Evolutionary conservation across 2,888 invertebrate species (phyloP).

Genomic region (Crematogaster levior): DNA sequence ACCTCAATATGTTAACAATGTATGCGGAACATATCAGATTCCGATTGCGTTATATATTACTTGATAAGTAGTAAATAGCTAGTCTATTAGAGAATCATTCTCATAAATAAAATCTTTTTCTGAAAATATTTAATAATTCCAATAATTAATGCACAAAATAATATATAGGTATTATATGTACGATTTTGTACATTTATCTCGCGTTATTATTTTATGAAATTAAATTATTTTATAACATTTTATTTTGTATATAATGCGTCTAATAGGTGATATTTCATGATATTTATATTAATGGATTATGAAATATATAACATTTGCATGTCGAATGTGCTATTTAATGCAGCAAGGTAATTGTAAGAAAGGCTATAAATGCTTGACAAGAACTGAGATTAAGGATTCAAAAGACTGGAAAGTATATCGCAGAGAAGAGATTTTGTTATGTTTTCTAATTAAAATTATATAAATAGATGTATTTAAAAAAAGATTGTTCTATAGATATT

Average conservation of each 20-base stretch:
- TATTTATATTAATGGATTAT: neutral
- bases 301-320: constrained; percentile 14
- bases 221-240: constrained; percentile 14
- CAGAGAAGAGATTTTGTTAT: constrained; percentile 39
- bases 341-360: constrained; percentile 1
- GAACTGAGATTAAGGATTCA: neutral
- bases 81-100: constrained; percentile 30
- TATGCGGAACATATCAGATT: neutral
- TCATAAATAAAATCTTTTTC: neutral
- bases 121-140: neutral
- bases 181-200: constrained; percentile 9
- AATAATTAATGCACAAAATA: neutral
- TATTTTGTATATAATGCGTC: constrained; percentile 34
- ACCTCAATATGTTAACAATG: neutral
- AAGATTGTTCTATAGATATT: constrained; percentile 34
- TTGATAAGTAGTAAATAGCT: constrained; percentile 34
- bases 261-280: neutral
- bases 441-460: constrained; percentile 60
- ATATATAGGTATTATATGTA: neutral
- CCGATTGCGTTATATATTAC: constrained; percentile 15
- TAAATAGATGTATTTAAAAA: constrained; percentile 55
- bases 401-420: constrained; percentile 35
- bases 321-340: constrained; percentile 20
- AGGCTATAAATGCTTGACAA: constrained; percentile 39
- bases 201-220: constrained; percentile 8